Base-by-base conservation (phyloP, 1,140 invertebrate species). In the Rhopalosiphum maidis region DNA sequence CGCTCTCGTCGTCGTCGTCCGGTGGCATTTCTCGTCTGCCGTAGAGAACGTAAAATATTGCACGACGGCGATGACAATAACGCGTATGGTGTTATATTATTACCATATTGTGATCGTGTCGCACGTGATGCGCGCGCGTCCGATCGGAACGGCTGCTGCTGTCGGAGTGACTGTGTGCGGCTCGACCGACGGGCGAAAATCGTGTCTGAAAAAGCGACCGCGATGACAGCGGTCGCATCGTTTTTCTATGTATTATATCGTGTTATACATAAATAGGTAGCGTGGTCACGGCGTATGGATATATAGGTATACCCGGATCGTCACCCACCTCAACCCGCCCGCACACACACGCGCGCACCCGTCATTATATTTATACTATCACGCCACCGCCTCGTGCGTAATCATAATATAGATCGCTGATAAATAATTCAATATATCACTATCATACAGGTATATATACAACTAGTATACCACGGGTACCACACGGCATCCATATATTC, bases 391-490 rank as follows among this genome's bases (percentile, higher is more conserved):
- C 35, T 85, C 41, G 37, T 41, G 37, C 37, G 37, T 41, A 85
- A 77, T 77, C 60, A n/a, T 77, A 41, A 85, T 85, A 85, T 83
- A 37, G 82, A 83, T 85, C 83, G 23, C 22, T 37, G 41, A 85
- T 85, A 85, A 85, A 85, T 85, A 85, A 85, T 85, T 85, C 37
- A 85, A 85, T 77, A n/a, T 77, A 77, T 77, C 60, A 35, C 60
- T n/a, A n/a, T 68, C 1, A n/a, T 77, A n/a, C 30, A 77, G 11
- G 30, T 77, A n/a, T n/a, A 77, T 51, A 46, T 11, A 46, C 1
- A 46, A 8, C 11, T n/a, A n/a, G 60, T n/a, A 68, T 68, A 51
- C 48, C 30, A 68, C n/a, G 60, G 30, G 30, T n/a, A 3, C 5
- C 60, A 2, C n/a, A 60, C 55, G 30, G 9, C 55, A 60, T 11